Evolutionary conservation across 1,140 invertebrate genomes (phyloP).

Genomic region (Pantala flavescens): DNA sequence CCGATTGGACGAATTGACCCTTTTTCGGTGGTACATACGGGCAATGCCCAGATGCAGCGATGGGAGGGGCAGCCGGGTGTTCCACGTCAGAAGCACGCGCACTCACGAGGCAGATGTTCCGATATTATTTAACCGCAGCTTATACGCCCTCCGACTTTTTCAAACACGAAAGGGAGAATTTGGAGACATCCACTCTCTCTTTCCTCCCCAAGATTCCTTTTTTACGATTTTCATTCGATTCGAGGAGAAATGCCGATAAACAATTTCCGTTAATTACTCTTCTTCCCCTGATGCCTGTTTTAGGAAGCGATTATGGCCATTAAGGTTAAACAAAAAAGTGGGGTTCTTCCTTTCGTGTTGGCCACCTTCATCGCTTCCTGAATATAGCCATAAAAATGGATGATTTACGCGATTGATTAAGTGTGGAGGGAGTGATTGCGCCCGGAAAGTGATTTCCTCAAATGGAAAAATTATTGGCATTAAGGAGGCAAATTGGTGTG

Average conservation of each 20-base stretch:
- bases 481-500: not conserved
- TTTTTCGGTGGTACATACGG: too few species aligned
- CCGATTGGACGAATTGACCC: too few species aligned
- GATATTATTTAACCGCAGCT: too few species aligned
- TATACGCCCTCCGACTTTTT: too few species aligned
- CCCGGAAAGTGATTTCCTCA: too few species aligned
- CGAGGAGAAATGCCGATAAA: not conserved
- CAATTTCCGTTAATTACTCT: not conserved
- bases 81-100: too few species aligned
- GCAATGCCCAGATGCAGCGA: too few species aligned
- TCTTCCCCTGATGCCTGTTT: not conserved
- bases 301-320: not conserved
- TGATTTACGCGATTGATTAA: constrained; percentile 3
- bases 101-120: too few species aligned
- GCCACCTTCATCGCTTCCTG: not conserved
- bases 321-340: not conserved
- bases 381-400: not conserved
- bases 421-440: not conserved
- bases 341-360: not conserved
- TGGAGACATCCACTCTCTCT: not conserved
- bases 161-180: not conserved
- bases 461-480: not conserved
- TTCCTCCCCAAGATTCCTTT: not conserved
- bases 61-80: too few species aligned
- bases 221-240: not conserved